Base-by-base conservation (phyloP, 1,140 invertebrate genomes). In the Trichonephila clavipes region DNA sequence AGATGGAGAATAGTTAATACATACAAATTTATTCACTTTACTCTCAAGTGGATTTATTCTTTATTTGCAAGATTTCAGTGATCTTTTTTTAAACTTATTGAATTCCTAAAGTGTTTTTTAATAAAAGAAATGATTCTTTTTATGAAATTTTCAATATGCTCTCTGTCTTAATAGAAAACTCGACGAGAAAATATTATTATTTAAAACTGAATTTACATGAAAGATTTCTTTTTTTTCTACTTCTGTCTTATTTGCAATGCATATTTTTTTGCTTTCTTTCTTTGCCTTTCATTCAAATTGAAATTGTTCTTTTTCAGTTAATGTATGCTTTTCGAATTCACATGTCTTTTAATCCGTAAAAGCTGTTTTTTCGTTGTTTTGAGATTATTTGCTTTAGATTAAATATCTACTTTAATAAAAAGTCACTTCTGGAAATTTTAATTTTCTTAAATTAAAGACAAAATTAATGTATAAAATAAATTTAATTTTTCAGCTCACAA, bases 21-120 rank as follows among this genome's bases (percentile, higher is more conserved):
- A 88, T 88, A 64, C 62, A 88, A 88, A 88, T 88, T 88, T 88
- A 88, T 88, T 88, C 86, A 88, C 61, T 88, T 64, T 64, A 16
- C 62, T 88, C 61, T 62, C 86, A 85, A 85, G 83, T 85, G 58
- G 51, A 85, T 85, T 85, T 85, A n/a, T 61, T 85, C 83, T 85
- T 85, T 85, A 85, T 85, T 85, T 85, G 44, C 21, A 85, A 61
- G 83, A 12, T 58, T 88, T 66, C 61, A 12, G 19, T 44, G 24
- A 40, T 34, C 34, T 88, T 88, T 88, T 62, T 58, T 64, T 40
- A 88, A 51, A n/a, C 44, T 64, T 88, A 64, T 88, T 62, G 19
- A 64, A 88, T 88, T 88, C 61, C 10, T 88, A 64, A 88, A 88
- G 64, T 28, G n/a, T 88, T 61, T 88, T 88, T 77, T 88, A 66